Evolutionary conservation across 2,888 invertebrate species (phyloP).

Genomic region (Xestia xanthographa): DNA sequence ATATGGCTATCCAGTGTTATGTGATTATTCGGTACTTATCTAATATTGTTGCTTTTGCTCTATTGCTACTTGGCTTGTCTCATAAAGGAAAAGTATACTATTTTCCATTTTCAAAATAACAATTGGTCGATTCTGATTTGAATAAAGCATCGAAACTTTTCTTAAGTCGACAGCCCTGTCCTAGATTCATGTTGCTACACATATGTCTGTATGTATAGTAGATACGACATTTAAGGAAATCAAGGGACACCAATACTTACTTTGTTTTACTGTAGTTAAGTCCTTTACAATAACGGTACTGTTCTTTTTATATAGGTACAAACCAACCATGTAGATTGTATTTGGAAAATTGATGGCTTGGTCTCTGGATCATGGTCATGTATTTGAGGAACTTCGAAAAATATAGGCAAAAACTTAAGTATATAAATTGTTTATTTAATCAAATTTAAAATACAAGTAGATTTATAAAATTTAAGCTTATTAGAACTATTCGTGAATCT

Average conservation of each 20-base stretch:
- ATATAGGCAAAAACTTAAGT: neutral
- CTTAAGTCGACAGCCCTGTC: constrained; percentile 45
- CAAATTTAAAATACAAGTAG: neutral
- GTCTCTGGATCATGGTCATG: neutral
- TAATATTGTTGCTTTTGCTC: neutral
- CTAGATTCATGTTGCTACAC: constrained; percentile 32
- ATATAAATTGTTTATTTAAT: neutral
- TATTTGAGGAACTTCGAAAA: neutral
- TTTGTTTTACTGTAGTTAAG: constrained; percentile 11
- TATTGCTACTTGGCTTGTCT: too few relatives aligned
- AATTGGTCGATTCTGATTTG: neutral
- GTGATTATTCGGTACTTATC: neutral
- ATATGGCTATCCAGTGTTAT: neutral
- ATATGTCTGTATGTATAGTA: constrained; percentile 26
- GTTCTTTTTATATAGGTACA: neutral
- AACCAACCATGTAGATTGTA: neutral
- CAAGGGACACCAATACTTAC: constrained; percentile 31
- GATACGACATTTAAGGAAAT: constrained; percentile 46
- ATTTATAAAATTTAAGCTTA: neutral
- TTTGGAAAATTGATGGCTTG: neutral
- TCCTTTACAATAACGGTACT: constrained; percentile 19
- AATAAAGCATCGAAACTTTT: neutral
- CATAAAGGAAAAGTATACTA: neutral
- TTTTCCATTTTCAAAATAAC: neutral
- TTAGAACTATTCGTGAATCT: neutral